Conservation (phyloP, 2,797 vertebrate genomes). For the Myiothlypis chrysogaster region DNA sequence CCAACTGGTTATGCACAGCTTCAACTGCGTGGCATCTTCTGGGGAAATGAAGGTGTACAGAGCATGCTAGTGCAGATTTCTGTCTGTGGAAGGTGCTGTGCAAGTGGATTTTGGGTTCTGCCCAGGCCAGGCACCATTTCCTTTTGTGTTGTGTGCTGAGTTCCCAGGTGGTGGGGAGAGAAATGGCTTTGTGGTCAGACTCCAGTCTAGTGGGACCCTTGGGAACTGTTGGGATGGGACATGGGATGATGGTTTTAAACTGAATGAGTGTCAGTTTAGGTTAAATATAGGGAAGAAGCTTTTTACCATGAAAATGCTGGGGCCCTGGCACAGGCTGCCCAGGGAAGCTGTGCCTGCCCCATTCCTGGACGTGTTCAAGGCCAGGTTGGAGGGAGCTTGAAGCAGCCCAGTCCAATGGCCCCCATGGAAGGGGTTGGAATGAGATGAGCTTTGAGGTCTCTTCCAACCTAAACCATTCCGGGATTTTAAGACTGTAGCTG, state of each 20-base stretch:
- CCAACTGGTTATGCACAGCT: fast-evolving
- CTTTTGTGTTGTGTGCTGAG: fast-evolving
- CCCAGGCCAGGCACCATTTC: fast-evolving
- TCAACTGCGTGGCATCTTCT: fast-evolving
- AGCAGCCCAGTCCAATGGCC: neutral
- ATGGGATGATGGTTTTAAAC: neutral
- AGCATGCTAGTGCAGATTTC: neutral
- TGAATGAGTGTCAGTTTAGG: neutral
- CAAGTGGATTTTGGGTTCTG: neutral
- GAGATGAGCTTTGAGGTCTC: neutral
- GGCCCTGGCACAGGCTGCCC: neutral
- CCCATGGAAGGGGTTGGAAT: neutral
- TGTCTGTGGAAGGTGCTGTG: neutral
- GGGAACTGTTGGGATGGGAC: fast-evolving
- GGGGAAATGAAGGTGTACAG: neutral
- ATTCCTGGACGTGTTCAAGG: neutral
- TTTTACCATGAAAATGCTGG: neutral
- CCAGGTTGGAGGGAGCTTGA: neutral
- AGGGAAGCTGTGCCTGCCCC: neutral
- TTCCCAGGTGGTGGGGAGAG: neutral
- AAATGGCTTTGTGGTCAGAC: fast-evolving
- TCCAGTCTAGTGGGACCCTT: neutral
- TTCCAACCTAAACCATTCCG: neutral
- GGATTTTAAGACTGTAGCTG: neutral
- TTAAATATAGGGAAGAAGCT: neutral